phyloP scores from a whole-genome alignment of 2,113 vertebrate species.

The Tamias sibiricus region DNA sequence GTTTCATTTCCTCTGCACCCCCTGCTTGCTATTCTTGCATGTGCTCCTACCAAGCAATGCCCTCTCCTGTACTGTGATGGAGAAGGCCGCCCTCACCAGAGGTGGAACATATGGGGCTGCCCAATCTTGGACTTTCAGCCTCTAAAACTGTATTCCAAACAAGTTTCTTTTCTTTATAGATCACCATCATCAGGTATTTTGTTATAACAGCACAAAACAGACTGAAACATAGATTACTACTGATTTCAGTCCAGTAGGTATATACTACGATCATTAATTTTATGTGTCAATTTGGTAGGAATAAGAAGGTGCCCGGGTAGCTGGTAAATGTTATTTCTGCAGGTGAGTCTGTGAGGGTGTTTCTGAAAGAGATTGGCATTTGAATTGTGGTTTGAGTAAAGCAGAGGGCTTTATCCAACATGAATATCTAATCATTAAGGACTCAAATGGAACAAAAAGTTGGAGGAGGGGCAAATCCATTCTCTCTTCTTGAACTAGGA shows the following conservation, averaged over 20 bases:
- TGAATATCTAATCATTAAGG: not conserved
- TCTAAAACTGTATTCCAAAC: not conserved
- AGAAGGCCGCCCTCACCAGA: not conserved
- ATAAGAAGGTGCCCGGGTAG: not conserved
- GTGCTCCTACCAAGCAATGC: not conserved
- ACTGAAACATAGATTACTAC: not conserved
- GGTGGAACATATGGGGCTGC: not conserved
- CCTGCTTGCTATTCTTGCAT: not conserved
- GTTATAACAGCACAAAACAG: not conserved
- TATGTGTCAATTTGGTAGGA: not conserved
- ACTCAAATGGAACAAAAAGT: not conserved
- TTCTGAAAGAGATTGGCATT: not conserved
- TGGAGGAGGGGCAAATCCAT: not conserved
- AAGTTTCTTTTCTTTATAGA: not conserved
- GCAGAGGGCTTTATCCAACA: not conserved
- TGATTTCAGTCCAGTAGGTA: constrained; percentile 10
- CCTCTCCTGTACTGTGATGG: not conserved
- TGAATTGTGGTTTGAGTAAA: not conserved
- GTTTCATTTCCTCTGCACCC: not conserved
- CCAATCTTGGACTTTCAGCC: not conserved
- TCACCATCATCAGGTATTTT: not conserved
- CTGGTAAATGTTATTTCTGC: not conserved
- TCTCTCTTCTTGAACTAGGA: not conserved
- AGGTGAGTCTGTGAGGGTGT: not conserved
- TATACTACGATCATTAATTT: not conserved